Base-by-base conservation (phyloP, 2,797 vertebrate genomes). In the Carduelis carduelis region DNA sequence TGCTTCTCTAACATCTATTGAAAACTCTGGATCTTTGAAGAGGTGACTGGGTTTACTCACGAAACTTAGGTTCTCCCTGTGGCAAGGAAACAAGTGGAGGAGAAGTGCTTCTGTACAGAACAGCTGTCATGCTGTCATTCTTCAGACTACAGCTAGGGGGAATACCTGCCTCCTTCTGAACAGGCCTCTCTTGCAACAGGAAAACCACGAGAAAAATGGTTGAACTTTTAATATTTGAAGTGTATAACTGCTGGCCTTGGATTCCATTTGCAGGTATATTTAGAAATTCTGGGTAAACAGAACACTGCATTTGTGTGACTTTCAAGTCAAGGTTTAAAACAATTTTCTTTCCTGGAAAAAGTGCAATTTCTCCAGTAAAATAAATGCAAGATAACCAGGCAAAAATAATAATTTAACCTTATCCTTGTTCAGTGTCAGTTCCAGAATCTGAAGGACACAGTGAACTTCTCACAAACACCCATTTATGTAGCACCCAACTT, bases 241-340 rank as follows among this genome's bases (percentile, higher is more conserved):
- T 12, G 34, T 71, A 14, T 35, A 75, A 39, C 47, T 65, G 16
- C 5, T 72, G 30, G n/a, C 46, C 34, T n/a, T 68, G 68, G 68
- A 28, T 79, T 78, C 61, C 24, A 43, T 15, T 49, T 27, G 2
- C 35, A 75, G 18, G 32, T 52, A 1, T 76, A 56, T 49, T 84
- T 76, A 65, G 37, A 72, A 69, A 47, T 7, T 6, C 1, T 80
- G 70, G 12, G 37, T 65, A 72, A 74, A 37, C 20, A 8, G 2
- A 76, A 66, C 44, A 28, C 30, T 57, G 3, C 2, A 0, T 19
- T 32, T 1, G 1, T 35, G 17, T 14, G 26, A 35, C 4, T 88
- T 92, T 70, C n/a, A 80, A 80, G 9, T 8, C 6, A 2, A 81
- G 32, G 37, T 55, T 90, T 78, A 71, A 60, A 79, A 19, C 5